Base-by-base conservation (phyloP, 2,113 vertebrate species). In the Gambusia affinis region DNA sequence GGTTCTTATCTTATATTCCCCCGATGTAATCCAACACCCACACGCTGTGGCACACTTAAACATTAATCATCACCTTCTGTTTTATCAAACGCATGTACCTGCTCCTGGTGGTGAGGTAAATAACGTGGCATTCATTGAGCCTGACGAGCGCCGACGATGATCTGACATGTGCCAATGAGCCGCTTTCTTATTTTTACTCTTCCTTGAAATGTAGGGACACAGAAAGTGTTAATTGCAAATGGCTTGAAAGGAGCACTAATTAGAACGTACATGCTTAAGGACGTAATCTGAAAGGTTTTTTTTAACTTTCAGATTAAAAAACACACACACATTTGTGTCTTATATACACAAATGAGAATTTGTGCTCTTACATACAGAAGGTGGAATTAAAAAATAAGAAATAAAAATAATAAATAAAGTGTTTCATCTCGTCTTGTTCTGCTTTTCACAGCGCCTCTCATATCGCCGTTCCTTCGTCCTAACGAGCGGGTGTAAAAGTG, bases 1-100 rank as follows among this genome's bases (percentile, higher is more conserved):
- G 24, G 51, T n/a, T 11, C 7, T 51, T 19, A 51, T 30, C 27
- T 22, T 67, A n/a, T 1, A 29, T 42, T 22, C 28, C 33, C 35
- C 39, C 22, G 22, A 31, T 42, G 22, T 62, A 67, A 61, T 67
- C 60, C 22, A 47, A 33, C 54, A 44, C 54, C 64, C 73, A 75
- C 54, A 22, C 47, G 24, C 24, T 51, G 42, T 5, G 44, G 31
- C 35, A 68, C 60, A 15, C 35, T 60, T 70, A 22, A 27, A 15
- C 66, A 19, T 51, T 14, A 42, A 30, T 44, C 42, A 54, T 69
- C 44, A 57, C 29, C 67, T 69, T 17, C 28, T 12, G 4, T 11
- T 31, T 8, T 54, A 24, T 19, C 22, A 22, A 57, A 57, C 22
- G 8, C 7, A n/a, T n/a, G 22, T 57, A n/a, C 51, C 51, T 24